Evolutionary conservation across 2,113 vertebrate genomes (phyloP).

Genomic region (Hemiscyllium ocellatum): DNA sequence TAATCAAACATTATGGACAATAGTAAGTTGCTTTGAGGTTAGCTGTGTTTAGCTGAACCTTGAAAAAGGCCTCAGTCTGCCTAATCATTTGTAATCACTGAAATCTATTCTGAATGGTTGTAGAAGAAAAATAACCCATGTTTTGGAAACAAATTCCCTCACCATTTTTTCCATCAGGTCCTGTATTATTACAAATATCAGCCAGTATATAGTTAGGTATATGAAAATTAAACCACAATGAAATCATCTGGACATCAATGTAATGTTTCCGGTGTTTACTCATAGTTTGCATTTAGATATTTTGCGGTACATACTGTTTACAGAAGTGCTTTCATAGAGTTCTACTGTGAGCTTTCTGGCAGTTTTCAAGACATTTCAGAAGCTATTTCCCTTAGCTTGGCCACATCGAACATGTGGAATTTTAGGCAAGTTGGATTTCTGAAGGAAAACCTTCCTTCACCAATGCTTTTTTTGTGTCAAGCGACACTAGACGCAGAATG

Average conservation of each 20-base stretch:
- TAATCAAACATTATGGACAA: background rate
- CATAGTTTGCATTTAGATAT: background rate
- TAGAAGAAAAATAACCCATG: background rate
- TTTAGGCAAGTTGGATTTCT: background rate
- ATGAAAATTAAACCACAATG: background rate
- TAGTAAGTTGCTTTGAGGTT: background rate
- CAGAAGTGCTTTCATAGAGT: background rate
- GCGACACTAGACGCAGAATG: background rate
- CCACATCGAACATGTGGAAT: background rate
- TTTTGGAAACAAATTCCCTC: background rate
- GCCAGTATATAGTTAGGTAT: background rate
- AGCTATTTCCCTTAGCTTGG: background rate
- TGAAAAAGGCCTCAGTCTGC: background rate
- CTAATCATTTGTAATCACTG: background rate
- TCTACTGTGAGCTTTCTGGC: background rate
- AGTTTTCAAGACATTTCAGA: background rate
- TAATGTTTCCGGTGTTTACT: background rate
- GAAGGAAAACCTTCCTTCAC: background rate
- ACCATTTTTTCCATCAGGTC: background rate
- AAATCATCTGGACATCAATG: background rate
- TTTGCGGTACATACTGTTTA: background rate
- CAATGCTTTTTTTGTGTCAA: background rate
- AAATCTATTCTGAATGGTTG: background rate
- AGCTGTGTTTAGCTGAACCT: background rate
- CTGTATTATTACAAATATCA: background rate